A percentile compares a stretch with the other conserved stretches of the same genome.
Evolutionary conservation across 2,797 vertebrate genomes (phyloP).

Genomic region (Squalus acanthias): DNA sequence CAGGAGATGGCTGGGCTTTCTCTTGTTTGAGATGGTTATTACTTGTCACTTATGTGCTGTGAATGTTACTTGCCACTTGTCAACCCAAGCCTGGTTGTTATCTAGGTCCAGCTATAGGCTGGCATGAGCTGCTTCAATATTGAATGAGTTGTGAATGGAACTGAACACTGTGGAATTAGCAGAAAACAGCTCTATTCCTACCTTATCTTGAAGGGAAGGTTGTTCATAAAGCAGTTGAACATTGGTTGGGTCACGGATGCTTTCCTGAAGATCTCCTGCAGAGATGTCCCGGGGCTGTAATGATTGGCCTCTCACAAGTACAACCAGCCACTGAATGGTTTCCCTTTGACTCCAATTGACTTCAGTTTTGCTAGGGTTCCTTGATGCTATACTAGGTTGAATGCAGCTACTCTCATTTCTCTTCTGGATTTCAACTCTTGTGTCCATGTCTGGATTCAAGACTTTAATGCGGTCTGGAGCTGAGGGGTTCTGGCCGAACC

Average conservation of each 20-base stretch:
- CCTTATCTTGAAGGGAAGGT: background rate
- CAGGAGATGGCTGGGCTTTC: background rate
- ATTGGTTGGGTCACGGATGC: background rate
- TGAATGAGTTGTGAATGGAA: background rate
- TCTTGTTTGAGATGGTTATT: background rate
- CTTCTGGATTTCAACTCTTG: background rate
- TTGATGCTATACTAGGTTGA: background rate
- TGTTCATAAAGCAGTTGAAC: background rate
- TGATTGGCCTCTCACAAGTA: background rate
- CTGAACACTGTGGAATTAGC: background rate
- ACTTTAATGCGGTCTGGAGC: background rate
- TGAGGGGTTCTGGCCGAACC: background rate
- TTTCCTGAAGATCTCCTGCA: background rate
- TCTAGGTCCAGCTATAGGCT: background rate
- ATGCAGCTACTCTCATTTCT: background rate
- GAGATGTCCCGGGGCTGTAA: background rate
- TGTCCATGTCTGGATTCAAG: background rate
- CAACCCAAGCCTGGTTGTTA: background rate
- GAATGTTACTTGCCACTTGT: background rate
- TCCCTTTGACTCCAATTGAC: background rate
- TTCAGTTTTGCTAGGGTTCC: background rate
- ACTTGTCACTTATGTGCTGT: background rate
- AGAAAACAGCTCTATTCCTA: background rate
- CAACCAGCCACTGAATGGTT: background rate
- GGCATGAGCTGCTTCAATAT: background rate